phyloP scores from a whole-genome alignment of 2,888 invertebrate genomes.

The Drosophila hamatofila region DNA sequence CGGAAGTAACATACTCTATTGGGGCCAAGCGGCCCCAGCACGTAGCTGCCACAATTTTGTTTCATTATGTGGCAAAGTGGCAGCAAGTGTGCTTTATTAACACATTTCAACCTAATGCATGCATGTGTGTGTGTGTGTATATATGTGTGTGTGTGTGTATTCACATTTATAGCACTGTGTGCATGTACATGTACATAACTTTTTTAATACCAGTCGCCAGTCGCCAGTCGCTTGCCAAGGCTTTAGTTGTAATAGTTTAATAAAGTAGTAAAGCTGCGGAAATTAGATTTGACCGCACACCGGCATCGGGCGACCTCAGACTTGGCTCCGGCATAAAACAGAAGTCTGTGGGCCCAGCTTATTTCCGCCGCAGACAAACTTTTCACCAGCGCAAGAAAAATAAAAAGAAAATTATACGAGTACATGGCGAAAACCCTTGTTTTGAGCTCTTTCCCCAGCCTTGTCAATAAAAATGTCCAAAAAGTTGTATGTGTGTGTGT shows the following conservation, averaged over 20 bases:
- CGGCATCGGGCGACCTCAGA: constrained; percentile 45
- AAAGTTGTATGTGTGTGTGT: constrained; percentile 55
- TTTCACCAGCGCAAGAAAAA: constrained; percentile 43
- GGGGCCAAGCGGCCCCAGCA: constrained; percentile 43
- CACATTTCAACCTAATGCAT: constrained; percentile 63
- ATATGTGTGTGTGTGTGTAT: background rate
- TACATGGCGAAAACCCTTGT: constrained; percentile 53
- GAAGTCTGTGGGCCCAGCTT: constrained; percentile 64
- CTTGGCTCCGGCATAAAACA: constrained; percentile 35
- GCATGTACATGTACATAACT: constrained; percentile 65
- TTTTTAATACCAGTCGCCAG: constrained; percentile 71
- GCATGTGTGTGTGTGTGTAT: constrained; percentile 1
- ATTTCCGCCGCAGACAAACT: constrained; percentile 76
- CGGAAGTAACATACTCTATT: constrained; percentile 30
- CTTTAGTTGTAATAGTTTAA: constrained; percentile 81
- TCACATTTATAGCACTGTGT: constrained; percentile 26
- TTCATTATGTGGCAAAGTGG: constrained; percentile 80
- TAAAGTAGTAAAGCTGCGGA: constrained; percentile 82
- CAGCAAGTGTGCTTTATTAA: constrained; percentile 82
- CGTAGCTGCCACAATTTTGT: constrained; percentile 73
- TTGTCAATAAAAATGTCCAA: constrained; percentile 82
- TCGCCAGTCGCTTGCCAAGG: constrained; percentile 36
- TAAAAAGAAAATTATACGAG: constrained; percentile 59
- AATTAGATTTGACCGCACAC: constrained; percentile 82
- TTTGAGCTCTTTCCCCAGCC: constrained; percentile 52